Base-by-base conservation (phyloP, 2,888 invertebrate species). In the Clunio marinus region DNA sequence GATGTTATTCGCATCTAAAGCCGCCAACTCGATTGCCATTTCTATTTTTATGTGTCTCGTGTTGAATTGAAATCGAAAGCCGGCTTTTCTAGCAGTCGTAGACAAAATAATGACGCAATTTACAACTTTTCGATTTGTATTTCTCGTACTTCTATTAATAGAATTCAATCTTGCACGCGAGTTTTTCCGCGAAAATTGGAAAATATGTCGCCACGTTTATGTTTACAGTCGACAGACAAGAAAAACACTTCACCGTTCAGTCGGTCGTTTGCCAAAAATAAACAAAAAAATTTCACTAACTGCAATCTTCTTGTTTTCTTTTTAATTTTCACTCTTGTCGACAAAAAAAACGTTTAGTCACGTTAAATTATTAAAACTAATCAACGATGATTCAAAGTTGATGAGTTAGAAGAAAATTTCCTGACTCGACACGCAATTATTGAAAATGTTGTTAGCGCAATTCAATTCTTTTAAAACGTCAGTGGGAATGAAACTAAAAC, bases 81-180 rank as follows among this genome's bases (percentile, higher is more conserved):
- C 20, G n/a, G 10, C 22, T 24, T 22, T 58, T 17, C 37, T 8
- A 22, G 22, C n/a, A 41, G 22, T 10, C 8, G 27, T 24, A 63
- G 63, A 63, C 63, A 63, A 15, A 45, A 17, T 27, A 46, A 46
- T 63, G 63, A 63, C 63, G 63, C 46, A 63, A 63, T 25, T 2
- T n/a, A 41, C 41, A 10, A 32, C 32, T 32, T 32, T 32, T 10
- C 32, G n/a, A n/a, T n/a, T n/a, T n/a, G n/a, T n/a, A n/a, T n/a
- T n/a, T n/a, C n/a, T n/a, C n/a, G n/a, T n/a, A n/a, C n/a, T n/a
- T n/a, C n/a, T n/a, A n/a, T n/a, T n/a, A n/a, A 32, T 10, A 41
- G 15, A 41, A 41, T n/a, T 41, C 41, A n/a, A 41, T 41, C 15
- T 41, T 41, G 41, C 41, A 41, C 10, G 4, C 41, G n/a, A 41